Percentiles rank a stretch among this genome's conserved stretches.
These are phyloP conservation scores for Neuroterus valhalla DNA, from an alignment of 1,140 invertebrate species.

Conservation along the genomic window DNA sequence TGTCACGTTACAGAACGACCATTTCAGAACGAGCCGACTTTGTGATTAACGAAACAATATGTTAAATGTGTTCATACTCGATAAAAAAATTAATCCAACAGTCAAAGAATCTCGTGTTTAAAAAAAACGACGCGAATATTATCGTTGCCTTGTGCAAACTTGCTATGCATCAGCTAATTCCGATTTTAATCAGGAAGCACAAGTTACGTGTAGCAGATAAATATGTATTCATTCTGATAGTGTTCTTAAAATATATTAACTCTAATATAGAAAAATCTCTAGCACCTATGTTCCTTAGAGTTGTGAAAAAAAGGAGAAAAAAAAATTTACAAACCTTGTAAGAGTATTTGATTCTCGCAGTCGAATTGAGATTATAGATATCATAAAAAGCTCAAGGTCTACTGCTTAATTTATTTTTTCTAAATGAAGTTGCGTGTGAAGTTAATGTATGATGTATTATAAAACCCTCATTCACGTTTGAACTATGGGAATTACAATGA, in stretches of 20 bases:
- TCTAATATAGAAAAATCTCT: conserved; percentile 53
- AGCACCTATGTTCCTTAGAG: conserved; percentile 62
- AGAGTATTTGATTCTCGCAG: conserved; percentile 42
- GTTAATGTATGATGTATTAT: conserved; percentile 36
- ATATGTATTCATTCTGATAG: conserved; percentile 61
- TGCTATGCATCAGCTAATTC: conserved; percentile 47
- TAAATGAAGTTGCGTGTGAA: conserved; percentile 48
- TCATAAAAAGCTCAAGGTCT: conserved; percentile 54
- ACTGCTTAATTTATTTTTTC: conserved; percentile 51
- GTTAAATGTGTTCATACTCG: conserved; percentile 70
- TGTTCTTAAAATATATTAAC: conserved; percentile 57
- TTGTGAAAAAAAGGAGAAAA: conserved; percentile 46
- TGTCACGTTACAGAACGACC: conserved; percentile 51
- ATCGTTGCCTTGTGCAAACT: conserved; percentile 52
- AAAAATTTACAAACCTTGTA: conserved; percentile 51
- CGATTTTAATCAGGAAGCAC: conserved; percentile 60
- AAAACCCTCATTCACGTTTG: conserved; percentile 45
- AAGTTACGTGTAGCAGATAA: conserved; percentile 57
- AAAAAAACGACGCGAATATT: conserved; percentile 44
- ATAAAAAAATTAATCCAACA: conserved; percentile 42
- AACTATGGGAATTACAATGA: conserved; percentile 37
- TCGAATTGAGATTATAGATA: conserved; percentile 24
- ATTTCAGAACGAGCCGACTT: conserved; percentile 59
- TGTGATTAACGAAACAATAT: conserved; percentile 65
- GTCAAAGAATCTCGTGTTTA: conserved; percentile 37